Evolutionary conservation across 2,888 invertebrate genomes (phyloP).

Genomic region (Leptinotarsa juncta): DNA sequence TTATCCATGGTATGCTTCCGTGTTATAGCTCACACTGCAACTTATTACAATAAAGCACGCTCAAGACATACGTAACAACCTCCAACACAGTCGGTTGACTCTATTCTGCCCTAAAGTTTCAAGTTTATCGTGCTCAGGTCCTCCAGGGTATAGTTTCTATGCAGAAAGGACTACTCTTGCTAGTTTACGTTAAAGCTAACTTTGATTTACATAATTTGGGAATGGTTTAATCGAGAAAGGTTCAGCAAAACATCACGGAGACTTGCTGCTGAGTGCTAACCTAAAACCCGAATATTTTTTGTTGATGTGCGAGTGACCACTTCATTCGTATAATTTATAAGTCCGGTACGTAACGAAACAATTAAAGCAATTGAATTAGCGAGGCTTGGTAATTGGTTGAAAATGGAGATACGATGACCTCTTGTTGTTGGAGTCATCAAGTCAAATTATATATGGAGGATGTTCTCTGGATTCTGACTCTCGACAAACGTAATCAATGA

Average conservation of each 20-base stretch:
- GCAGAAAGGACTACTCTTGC: constrained; percentile 40
- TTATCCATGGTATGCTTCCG: neutral
- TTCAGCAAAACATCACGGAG: constrained; percentile 23
- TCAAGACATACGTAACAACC: constrained; percentile 25
- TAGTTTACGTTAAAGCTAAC: constrained; percentile 38
- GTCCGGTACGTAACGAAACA: constrained; percentile 38
- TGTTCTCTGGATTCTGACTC: too few species aligned
- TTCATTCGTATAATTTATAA: constrained; percentile 32
- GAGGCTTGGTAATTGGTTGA: constrained; percentile 32
- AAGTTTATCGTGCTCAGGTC: constrained; percentile 36
- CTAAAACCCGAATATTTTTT: constrained; percentile 12
- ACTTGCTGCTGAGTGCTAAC: neutral
- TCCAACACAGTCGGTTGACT: constrained; percentile 33
- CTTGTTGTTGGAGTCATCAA: constrained; percentile 1
- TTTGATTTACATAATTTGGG: constrained; percentile 42
- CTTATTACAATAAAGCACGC: constrained; percentile 7
- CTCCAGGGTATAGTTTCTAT: constrained; percentile 39
- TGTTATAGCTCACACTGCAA: neutral
- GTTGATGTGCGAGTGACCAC: constrained; percentile 16
- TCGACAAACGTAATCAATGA: too few species aligned
- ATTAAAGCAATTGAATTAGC: constrained; percentile 34
- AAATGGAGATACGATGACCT: constrained; percentile 35
- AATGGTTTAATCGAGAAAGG: constrained; percentile 38
- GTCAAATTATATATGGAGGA: too few species aligned
- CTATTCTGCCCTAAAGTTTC: constrained; percentile 41